Evolutionary conservation across 2,888 invertebrate genomes (phyloP).

Genomic region (Odontocolon sp.): DNA sequence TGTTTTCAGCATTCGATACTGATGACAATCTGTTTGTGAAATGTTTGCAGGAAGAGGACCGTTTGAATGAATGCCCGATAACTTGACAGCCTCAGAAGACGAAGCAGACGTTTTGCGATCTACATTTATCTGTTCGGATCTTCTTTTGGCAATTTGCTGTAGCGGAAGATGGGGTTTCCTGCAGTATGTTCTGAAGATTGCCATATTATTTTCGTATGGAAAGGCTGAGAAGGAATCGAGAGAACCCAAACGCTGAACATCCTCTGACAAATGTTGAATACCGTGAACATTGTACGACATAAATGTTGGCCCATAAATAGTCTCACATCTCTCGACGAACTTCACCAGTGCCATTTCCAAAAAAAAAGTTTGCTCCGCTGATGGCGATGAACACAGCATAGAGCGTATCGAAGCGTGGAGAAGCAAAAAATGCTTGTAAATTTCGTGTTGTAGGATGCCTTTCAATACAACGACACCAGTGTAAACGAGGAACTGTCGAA

Average conservation of each 20-base stretch:
- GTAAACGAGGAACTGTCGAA: constrained; percentile 63
- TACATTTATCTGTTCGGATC: neutral
- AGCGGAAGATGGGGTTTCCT: constrained; percentile 8
- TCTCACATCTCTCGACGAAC: constrained; percentile 36
- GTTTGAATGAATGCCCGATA: neutral
- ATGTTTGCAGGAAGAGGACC: constrained; percentile 1
- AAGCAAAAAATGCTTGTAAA: constrained; percentile 63
- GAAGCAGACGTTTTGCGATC: neutral
- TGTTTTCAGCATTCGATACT: constrained; percentile 14
- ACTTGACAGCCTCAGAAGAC: neutral
- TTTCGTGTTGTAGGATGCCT: constrained; percentile 48
- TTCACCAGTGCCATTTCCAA: constrained; percentile 24
- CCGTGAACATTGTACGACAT: constrained; percentile 30
- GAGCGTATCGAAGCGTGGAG: constrained; percentile 63
- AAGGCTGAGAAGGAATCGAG: constrained; percentile 38
- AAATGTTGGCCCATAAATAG: constrained; percentile 34
- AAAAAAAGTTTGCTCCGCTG: constrained; percentile 34
- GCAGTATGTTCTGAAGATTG: constrained; percentile 2
- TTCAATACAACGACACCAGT: constrained; percentile 64
- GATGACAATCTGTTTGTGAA: neutral
- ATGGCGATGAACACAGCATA: constrained; percentile 43
- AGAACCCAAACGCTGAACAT: constrained; percentile 31
- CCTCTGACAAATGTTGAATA: constrained; percentile 31
- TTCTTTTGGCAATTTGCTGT: constrained; percentile 27
- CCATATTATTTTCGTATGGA: constrained; percentile 40